Evolutionary conservation across 1,140 invertebrate species (phyloP).

Genomic region (Zaprionus nigranus): DNA sequence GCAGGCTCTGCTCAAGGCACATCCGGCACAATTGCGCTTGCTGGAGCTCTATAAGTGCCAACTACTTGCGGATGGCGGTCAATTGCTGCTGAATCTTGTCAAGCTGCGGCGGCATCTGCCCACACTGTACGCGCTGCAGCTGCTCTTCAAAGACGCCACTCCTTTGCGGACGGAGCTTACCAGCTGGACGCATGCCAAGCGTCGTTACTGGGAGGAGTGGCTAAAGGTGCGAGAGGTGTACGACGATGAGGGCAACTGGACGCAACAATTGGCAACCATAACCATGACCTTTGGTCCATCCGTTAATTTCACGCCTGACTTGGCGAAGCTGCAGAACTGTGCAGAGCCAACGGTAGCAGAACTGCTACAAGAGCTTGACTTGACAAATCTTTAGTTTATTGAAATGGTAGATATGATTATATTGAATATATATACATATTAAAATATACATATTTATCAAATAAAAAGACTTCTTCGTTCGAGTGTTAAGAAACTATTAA

Average conservation of each 20-base stretch:
- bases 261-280: conserved; percentile 32
- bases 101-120: conserved; percentile 14
- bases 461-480: too few species aligned
- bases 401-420: too few species aligned
- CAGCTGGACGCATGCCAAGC: conserved; percentile 11
- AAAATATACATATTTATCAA: too few species aligned
- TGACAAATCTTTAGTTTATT: not conserved
- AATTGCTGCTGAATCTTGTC: conserved; percentile 5
- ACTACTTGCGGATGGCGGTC: not conserved
- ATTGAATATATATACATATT: too few species aligned
- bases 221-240: conserved; percentile 40
- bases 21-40: conserved; percentile 3
- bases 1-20: not conserved
- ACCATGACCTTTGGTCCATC: conserved; percentile 46
- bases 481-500: too few species aligned
- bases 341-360: not conserved
- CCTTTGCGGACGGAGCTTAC: conserved; percentile 37
- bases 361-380: not conserved
- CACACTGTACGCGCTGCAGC: not conserved
- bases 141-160: conserved; percentile 30
- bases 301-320: conserved; percentile 25
- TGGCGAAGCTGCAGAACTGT: not conserved
- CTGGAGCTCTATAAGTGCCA: conserved; percentile 46
- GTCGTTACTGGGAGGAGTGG: not conserved
- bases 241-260: conserved; percentile 12